Percentiles rank a stretch among this genome's conserved stretches.
Evolutionary conservation across 35 echinoderm and acorn worm species (phyloP).

Genomic region (Eucidaris tribuloides): DNA sequence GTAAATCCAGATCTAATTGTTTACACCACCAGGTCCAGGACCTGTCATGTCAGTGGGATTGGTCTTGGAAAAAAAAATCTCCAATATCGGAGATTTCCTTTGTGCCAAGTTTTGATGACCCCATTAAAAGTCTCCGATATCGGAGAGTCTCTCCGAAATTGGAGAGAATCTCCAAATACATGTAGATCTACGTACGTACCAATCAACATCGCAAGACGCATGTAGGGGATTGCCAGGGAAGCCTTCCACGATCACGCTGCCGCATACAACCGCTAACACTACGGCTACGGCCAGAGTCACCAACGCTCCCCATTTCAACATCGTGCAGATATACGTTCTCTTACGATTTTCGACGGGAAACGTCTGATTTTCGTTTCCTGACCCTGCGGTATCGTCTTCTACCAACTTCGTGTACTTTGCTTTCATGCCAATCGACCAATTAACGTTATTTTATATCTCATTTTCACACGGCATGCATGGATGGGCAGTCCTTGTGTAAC

Average conservation of each 20-base stretch:
- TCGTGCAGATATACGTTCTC: not conserved
- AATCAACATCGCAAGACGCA: constrained; percentile 12
- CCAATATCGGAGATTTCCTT: not conserved
- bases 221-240: not conserved
- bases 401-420: not conserved
- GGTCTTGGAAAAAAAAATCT: too few species aligned
- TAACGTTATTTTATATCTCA: too few species aligned
- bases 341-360: too few species aligned
- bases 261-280: not conserved
- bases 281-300: not conserved
- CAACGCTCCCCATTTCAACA: constrained; percentile 16
- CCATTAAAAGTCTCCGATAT: not conserved
- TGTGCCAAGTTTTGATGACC: too few species aligned
- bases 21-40: not conserved
- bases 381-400: not conserved
- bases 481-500: too few species aligned
- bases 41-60: too few species aligned
- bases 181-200: not conserved
- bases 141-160: not conserved
- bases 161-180: not conserved
- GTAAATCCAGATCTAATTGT: too few species aligned
- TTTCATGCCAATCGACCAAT: too few species aligned
- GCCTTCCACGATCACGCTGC: constrained; percentile 18
- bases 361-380: not conserved
- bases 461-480: too few species aligned